A percentile compares a stretch with the other conserved stretches of the same genome.
phyloP scores from a whole-genome alignment of 2,113 vertebrate genomes.

The Atrichornis clamosus region DNA sequence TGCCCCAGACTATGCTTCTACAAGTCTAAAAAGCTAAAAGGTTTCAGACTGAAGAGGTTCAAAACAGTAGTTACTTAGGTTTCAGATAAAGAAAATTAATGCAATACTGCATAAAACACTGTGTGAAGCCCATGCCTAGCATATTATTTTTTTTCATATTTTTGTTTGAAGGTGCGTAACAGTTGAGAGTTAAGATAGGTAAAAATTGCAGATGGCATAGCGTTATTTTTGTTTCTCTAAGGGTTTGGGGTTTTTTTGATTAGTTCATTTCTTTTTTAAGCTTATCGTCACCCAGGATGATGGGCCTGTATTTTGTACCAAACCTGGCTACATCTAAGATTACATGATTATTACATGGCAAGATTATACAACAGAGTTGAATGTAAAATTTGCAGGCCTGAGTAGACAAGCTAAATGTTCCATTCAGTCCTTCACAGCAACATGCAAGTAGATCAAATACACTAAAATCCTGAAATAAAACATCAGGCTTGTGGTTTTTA shows the following conservation, averaged over 20 bases:
- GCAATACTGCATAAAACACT: background rate
- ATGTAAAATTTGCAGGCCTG: background rate
- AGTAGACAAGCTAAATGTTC: background rate
- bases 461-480: conserved; percentile 10
- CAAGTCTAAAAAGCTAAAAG: background rate
- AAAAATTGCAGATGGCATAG: rapidly evolving
- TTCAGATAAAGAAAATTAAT: background rate
- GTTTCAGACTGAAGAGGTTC: background rate
- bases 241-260: background rate
- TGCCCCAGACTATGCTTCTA: background rate
- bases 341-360: background rate
- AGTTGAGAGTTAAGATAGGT: background rate
- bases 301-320: background rate
- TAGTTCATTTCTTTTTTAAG: background rate
- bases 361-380: background rate
- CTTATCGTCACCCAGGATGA: background rate
- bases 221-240: background rate
- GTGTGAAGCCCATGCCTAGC: rapidly evolving
- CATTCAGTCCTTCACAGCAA: background rate
- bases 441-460: background rate
- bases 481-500: background rate
- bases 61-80: background rate
- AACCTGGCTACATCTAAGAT: background rate
- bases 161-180: background rate
- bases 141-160: background rate